Evolutionary conservation across 1,140 invertebrate species (phyloP).

Genomic region (Sesamia nonagrioides): DNA sequence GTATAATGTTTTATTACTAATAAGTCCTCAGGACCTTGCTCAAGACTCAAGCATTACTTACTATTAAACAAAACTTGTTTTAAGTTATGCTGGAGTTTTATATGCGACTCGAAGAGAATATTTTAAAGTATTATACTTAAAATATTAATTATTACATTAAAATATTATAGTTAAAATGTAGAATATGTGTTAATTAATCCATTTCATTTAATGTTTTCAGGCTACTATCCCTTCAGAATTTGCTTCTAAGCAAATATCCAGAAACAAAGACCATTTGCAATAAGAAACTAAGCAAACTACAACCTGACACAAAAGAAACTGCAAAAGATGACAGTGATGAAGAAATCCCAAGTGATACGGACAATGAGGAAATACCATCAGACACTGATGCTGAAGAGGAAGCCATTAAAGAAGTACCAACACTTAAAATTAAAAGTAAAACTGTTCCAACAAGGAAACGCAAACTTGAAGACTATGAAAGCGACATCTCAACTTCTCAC

Average conservation of each 20-base stretch:
- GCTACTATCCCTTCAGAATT: constrained; percentile 84
- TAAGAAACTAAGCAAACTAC: constrained; percentile 53
- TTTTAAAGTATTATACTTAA: too few species aligned
- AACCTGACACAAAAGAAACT: constrained; percentile 56
- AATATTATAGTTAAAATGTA: too few species aligned
- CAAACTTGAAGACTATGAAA: constrained; percentile 90
- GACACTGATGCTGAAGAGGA: constrained; percentile 75
- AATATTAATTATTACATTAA: too few species aligned
- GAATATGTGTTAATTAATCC: too few species aligned
- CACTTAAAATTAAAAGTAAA: constrained; percentile 54
- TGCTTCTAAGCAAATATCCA: constrained; percentile 89
- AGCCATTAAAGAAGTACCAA: constrained; percentile 44
- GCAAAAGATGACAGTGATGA: constrained; percentile 85
- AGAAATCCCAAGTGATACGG: constrained; percentile 88
- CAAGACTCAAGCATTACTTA: too few species aligned
- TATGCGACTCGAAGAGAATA: too few species aligned
- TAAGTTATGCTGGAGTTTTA: too few species aligned
- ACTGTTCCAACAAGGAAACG: constrained; percentile 84
- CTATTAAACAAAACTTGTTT: too few species aligned
- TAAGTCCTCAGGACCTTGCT: too few species aligned
- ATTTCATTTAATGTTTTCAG: constrained; percentile 66
- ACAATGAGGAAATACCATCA: constrained; percentile 85
- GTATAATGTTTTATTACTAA: not conserved
- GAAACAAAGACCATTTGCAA: constrained; percentile 88
- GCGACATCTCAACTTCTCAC: constrained; percentile 89